phyloP scores from a whole-genome alignment of 2,888 invertebrate species.

The Acanthoscelides obtectus region DNA sequence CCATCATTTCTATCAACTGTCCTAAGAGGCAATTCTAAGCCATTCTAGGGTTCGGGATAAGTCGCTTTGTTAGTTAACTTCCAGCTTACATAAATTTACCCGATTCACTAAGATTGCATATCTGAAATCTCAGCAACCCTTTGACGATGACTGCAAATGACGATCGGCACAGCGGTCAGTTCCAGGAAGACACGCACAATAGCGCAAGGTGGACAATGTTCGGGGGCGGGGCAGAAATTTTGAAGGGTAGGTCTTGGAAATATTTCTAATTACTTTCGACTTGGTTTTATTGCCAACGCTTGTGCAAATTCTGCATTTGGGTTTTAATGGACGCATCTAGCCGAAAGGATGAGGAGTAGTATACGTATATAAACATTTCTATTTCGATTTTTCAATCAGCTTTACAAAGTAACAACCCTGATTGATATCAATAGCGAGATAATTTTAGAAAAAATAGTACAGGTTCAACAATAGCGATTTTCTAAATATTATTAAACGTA shows the following conservation, averaged over 20 bases:
- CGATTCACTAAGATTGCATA: slow-evolving; percentile 16
- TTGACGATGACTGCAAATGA: not conserved
- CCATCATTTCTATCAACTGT: not conserved
- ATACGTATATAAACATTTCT: too few species aligned
- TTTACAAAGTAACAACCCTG: too few species aligned
- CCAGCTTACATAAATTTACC: slow-evolving; percentile 14
- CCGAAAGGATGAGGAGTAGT: too few species aligned
- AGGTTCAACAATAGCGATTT: too few species aligned
- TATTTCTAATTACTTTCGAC: not conserved
- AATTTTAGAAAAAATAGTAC: too few species aligned
- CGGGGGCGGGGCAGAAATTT: not conserved
- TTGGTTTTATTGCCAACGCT: not conserved
- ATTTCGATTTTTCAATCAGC: too few species aligned
- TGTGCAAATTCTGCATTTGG: too few species aligned
- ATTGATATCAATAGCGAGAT: too few species aligned
- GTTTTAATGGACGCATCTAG: too few species aligned
- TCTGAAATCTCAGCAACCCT: slow-evolving; percentile 9
- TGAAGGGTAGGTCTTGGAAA: not conserved
- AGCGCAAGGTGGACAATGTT: not conserved
- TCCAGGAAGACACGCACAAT: not conserved
- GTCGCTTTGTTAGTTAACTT: not conserved
- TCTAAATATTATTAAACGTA: too few species aligned
- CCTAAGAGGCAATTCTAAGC: not conserved
- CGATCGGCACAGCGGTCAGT: not conserved
- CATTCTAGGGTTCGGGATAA: not conserved